Conservation (phyloP, 1,140 invertebrate species). For the Nomia melanderi region DNA sequence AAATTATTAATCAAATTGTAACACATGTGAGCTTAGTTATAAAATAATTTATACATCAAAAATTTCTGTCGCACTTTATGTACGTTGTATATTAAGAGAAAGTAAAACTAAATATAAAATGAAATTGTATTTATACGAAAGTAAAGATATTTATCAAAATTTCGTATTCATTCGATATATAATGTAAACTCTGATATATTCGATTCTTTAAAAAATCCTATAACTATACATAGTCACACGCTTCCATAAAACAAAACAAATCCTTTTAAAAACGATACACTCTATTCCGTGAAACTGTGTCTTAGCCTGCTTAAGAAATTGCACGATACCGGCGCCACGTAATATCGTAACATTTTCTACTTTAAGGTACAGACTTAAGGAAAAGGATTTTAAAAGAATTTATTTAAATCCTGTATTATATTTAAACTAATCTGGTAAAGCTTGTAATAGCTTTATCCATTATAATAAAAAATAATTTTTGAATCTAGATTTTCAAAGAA, state of each 20-base stretch:
- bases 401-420: background rate
- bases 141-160: background rate
- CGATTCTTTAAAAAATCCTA: background rate
- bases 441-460: background rate
- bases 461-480: no score
- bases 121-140: background rate
- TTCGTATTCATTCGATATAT: background rate
- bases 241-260: background rate
- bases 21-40: no score
- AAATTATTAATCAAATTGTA: no score
- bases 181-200: background rate
- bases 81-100: no score
- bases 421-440: background rate
- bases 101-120: background rate
- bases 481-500: no score
- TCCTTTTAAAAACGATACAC: constrained; percentile 6
- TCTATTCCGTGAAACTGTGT: background rate
- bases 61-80: no score
- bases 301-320: background rate
- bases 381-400: background rate
- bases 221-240: background rate
- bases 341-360: background rate
- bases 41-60: no score
- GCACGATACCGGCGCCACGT: background rate
- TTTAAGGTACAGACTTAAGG: background rate